Percentiles rank a stretch among this genome's conserved stretches.
Conservation (phyloP, 2,888 invertebrate genomes). For the Megamerina dolium region DNA sequence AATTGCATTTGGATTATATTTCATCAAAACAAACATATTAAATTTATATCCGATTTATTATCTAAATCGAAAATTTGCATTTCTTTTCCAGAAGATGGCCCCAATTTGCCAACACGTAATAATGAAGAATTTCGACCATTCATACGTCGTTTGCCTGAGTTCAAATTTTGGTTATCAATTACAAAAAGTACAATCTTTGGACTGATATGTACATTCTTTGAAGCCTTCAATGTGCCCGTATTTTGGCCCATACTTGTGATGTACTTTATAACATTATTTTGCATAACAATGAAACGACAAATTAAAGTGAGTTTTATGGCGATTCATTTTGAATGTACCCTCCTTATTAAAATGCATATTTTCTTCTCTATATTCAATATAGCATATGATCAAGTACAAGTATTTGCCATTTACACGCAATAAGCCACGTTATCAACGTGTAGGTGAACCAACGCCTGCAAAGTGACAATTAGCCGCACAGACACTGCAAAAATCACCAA, state of each 20-base stretch:
- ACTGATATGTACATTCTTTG: conserved; percentile 90
- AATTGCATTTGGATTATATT: too few relatives aligned
- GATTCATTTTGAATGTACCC: neutral
- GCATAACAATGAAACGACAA: conserved; percentile 99
- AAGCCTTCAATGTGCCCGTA: conserved; percentile 97
- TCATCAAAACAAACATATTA: too few relatives aligned
- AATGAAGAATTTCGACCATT: conserved; percentile 99
- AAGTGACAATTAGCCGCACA: conserved; percentile 54
- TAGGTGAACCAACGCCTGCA: conserved; percentile 36
- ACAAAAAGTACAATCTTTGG: conserved; percentile 89
- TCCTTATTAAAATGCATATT: conserved; percentile 5
- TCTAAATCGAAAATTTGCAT: neutral
- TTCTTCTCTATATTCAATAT: conserved; percentile 44
- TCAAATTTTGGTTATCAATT: conserved; percentile 99
- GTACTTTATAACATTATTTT: conserved; percentile 98
- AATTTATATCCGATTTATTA: too few relatives aligned
- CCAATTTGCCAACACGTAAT: conserved; percentile 87
- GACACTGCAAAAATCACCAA: conserved; percentile 41
- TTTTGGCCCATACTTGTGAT: conserved; percentile 99
- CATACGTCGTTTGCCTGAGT: conserved; percentile 93
- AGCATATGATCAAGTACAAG: conserved; percentile 99
- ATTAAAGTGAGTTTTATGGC: conserved; percentile 69
- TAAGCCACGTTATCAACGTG: conserved; percentile 88
- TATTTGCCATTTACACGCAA: conserved; percentile 98
- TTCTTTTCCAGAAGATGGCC: conserved; percentile 56